Conservation (phyloP, 1,140 invertebrate genomes). For the Drosophila kanapiae region DNA sequence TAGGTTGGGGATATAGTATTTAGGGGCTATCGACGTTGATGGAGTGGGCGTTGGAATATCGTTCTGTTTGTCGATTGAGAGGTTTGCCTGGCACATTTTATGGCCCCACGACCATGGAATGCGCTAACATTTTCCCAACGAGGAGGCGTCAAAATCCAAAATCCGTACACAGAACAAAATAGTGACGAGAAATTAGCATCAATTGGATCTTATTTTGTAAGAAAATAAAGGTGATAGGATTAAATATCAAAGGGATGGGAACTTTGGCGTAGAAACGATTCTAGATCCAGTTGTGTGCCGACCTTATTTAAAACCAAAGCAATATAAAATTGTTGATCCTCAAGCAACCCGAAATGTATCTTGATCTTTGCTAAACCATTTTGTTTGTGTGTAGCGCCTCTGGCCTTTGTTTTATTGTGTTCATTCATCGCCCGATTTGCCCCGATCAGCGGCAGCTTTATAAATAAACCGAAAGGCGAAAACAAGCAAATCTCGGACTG, state of each 20-base stretch:
- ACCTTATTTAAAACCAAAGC: not conserved
- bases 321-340: not conserved
- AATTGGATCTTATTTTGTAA: not conserved
- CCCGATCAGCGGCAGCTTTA: slow-evolving; percentile 27
- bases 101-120: slow-evolving; percentile 23
- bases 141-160: slow-evolving; percentile 1
- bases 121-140: slow-evolving; percentile 9
- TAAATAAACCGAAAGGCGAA: slow-evolving; percentile 46
- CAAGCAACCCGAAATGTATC: not conserved
- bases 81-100: slow-evolving; percentile 28
- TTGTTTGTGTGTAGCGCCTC: slow-evolving; percentile 27
- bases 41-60: slow-evolving; percentile 22
- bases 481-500: slow-evolving; percentile 27
- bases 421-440: slow-evolving; percentile 59
- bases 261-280: not conserved
- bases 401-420: slow-evolving; percentile 50
- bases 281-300: not conserved
- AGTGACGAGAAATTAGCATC: too few species aligned
- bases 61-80: slow-evolving; percentile 26
- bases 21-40: slow-evolving; percentile 9
- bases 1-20: slow-evolving; percentile 1
- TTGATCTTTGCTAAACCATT: not conserved
- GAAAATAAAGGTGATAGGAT: too few species aligned
- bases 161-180: slow-evolving; percentile 4
- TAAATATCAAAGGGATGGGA: too few species aligned